These are phyloP conservation scores for Ethmia dodecea DNA, from an alignment of 2,888 invertebrate species.

Conservation along the genomic window DNA sequence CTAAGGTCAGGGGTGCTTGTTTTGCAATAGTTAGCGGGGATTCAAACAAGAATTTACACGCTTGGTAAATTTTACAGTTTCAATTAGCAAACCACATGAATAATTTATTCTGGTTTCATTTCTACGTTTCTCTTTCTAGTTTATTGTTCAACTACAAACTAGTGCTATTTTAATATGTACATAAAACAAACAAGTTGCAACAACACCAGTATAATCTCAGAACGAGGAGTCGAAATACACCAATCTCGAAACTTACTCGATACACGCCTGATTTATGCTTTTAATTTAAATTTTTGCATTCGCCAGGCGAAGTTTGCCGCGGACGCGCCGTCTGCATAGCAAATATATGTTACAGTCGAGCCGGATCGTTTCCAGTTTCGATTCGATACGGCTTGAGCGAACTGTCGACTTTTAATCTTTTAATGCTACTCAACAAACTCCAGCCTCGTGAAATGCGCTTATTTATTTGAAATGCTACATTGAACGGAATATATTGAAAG, in stretches of 20 bases:
- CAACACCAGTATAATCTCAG: constrained; percentile 38
- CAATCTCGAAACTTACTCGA: constrained; percentile 74
- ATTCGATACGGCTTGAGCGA: constrained; percentile 67
- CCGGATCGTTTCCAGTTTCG: constrained; percentile 59
- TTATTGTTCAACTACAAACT: no score
- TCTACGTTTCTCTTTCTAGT: no score
- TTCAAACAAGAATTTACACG: no score
- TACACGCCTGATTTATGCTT: constrained; percentile 77
- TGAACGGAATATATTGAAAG: not conserved
- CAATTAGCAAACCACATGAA: no score
- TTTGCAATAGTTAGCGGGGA: no score
- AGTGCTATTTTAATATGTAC: constrained; percentile 4
- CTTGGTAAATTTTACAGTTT: no score
- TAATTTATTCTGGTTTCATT: no score
- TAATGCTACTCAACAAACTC: constrained; percentile 74
- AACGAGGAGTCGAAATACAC: constrained; percentile 63
- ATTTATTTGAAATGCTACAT: constrained; percentile 37
- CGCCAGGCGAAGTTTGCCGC: constrained; percentile 64
- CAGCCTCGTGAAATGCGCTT: constrained; percentile 37
- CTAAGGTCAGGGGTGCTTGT: no score
- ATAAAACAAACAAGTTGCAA: constrained; percentile 28
- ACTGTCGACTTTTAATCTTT: constrained; percentile 75
- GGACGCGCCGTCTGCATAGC: constrained; percentile 71
- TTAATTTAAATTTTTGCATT: constrained; percentile 80
- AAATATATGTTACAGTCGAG: constrained; percentile 67